Percentiles rank a stretch among this genome's conserved stretches.
Conservation (phyloP, 2,888 invertebrate genomes). For the Melinaea menophilus region DNA sequence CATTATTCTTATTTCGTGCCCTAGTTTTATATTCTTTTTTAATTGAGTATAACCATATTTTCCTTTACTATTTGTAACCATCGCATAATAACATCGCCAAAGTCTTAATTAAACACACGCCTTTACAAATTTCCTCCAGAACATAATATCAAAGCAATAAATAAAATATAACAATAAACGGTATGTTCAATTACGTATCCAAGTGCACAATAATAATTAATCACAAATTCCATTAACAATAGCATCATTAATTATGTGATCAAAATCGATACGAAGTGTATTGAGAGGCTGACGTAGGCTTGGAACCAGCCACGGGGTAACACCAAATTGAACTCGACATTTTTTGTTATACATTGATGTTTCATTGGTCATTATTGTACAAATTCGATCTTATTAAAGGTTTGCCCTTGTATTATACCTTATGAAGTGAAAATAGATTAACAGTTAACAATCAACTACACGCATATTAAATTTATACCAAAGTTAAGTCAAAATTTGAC, state of each 20-base stretch:
- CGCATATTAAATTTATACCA: background rate
- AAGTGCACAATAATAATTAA: conserved; percentile 24
- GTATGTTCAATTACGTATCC: conserved; percentile 8
- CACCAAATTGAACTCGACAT: background rate
- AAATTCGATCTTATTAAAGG: background rate
- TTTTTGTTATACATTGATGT: background rate
- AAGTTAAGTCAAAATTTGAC: background rate
- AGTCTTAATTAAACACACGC: too few species aligned
- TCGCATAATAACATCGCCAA: too few species aligned
- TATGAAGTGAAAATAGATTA: too few species aligned
- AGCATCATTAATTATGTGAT: conserved; percentile 25
- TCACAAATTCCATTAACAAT: conserved; percentile 23
- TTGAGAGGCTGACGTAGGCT: conserved; percentile 1
- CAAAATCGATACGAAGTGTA: conserved; percentile 10
- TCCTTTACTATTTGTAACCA: too few species aligned
- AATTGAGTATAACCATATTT: too few species aligned
- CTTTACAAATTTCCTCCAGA: too few species aligned
- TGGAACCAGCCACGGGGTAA: conserved; percentile 2
- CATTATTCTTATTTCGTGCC: too few species aligned
- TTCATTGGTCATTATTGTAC: background rate
- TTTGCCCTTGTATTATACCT: background rate
- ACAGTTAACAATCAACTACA: too few species aligned
- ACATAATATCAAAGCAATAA: background rate
- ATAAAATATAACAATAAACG: conserved; percentile 2
- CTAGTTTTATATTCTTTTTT: too few species aligned